Base-by-base conservation (phyloP, 1,140 invertebrate species). In the Trinorchestia longiramus region DNA sequence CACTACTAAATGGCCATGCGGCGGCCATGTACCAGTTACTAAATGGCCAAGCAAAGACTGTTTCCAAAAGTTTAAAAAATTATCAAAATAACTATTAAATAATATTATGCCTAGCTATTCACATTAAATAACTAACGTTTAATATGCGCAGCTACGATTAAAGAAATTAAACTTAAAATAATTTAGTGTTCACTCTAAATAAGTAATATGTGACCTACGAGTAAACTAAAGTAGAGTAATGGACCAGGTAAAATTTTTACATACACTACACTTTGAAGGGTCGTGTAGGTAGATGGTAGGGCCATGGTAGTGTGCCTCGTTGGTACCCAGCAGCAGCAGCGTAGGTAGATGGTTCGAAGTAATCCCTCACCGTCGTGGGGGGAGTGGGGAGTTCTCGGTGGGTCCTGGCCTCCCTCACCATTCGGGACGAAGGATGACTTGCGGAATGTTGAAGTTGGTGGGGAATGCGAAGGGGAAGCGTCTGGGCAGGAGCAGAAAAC, bases 401-500 rank as follows among this genome's bases (percentile, higher is more conserved):
- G 44, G 41, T 17, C 44, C 92, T 44, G 43, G 92, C 43, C 17
- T 94, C 92, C 44, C 92, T 45, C 43, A 94, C 92, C 44, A 94
- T 94, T 45, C 92, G 92, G 44, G 92, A 94, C 40, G 92, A 94
- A 40, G 92, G 43, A 47, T 94, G 92, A 40, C 44, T 94, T 15
- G 92, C 44, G 92, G 92, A 94, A 94, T 94, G 92, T 47, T 94
- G 92, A 40, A 94, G 92, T 94, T 94, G 92, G 44, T 47, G 43
- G 43, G 92, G 92, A 94, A 94, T 94, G 92, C 43, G 92, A 47
- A 44, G 41, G 44, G 92, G 92, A 0, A 94, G 41, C 6, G 92
- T n/a, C 44, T 92, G 90, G 90, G 23, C 41, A 43, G 90, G 42
- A 36, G 90, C 43, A 6, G 90, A 92, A 44, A 92, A 92, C 19